These are phyloP conservation scores for Fundulus diaphanus DNA, from an alignment of 2,797 vertebrate genomes.

Conservation along the genomic window DNA sequence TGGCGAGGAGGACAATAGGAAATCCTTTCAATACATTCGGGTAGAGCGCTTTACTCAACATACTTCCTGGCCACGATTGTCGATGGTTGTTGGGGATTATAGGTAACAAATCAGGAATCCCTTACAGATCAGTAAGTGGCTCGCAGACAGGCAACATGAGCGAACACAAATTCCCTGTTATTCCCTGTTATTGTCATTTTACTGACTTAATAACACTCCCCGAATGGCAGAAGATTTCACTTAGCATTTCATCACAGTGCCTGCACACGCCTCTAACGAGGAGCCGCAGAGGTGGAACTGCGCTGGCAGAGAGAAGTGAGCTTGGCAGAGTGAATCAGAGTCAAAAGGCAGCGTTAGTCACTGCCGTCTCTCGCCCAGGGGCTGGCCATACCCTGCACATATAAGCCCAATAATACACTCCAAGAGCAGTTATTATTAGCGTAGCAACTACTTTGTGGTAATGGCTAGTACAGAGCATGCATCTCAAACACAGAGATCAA, in stretches of 20 bases:
- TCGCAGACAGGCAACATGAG: conserved; percentile 30
- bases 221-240: conserved; percentile 34
- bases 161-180: conserved; percentile 35
- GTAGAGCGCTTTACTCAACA: conserved; percentile 46
- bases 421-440: conserved; percentile 61
- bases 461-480: conserved; percentile 36
- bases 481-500: conserved; percentile 42
- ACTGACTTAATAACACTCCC: conserved; percentile 32
- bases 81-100: conserved; percentile 27
- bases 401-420: conserved; percentile 37
- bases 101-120: conserved; percentile 17
- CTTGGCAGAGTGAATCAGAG: conserved; percentile 67
- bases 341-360: conserved; percentile 65
- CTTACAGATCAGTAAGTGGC: conserved; percentile 51
- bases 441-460: conserved; percentile 35
- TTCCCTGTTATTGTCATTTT: conserved; percentile 26
- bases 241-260: conserved; percentile 53
- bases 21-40: conserved; percentile 67
- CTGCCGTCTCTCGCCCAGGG: conserved; percentile 50
- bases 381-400: conserved; percentile 37
- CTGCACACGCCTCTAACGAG: conserved; percentile 59
- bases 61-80: conserved; percentile 15
- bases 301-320: conserved; percentile 40
- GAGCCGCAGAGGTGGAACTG: conserved; percentile 43
- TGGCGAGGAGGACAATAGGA: conserved; percentile 78